These are phyloP conservation scores for Knipowitschia caucasica DNA, from an alignment of 2,797 vertebrate genomes.

Conservation along the genomic window DNA sequence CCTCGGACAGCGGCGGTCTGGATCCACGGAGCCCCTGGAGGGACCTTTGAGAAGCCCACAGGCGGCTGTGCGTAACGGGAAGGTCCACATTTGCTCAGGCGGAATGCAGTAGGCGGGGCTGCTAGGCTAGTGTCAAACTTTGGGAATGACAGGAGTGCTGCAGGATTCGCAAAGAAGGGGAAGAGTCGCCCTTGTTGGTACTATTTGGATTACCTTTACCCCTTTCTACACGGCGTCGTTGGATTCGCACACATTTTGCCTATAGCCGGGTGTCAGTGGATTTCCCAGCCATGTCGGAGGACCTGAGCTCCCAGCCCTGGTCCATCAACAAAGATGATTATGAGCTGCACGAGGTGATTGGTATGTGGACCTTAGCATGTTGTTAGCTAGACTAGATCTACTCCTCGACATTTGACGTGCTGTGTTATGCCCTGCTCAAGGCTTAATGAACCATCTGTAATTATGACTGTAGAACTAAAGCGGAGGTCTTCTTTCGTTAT, in stretches of 20 bases:
- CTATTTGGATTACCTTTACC: conserved; percentile 68
- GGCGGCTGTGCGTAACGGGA: conserved; percentile 60
- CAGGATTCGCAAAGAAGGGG: conserved; percentile 73
- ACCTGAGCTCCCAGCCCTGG: conserved; percentile 92
- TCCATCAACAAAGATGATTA: conserved; percentile 99
- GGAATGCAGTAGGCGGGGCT: conserved; percentile 80
- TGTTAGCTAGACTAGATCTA: conserved; percentile 41
- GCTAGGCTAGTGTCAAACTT: conserved; percentile 85
- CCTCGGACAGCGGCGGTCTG: background rate
- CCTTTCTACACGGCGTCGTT: conserved; percentile 50
- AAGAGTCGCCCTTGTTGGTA: conserved; percentile 66
- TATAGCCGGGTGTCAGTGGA: conserved; percentile 53
- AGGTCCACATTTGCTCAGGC: conserved; percentile 55
- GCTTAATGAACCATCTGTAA: background rate
- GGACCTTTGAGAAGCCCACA: background rate
- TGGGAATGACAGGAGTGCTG: conserved; percentile 83
- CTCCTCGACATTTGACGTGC: conserved; percentile 19
- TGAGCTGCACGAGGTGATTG: conserved; percentile 98
- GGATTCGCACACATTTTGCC: conserved; percentile 44
- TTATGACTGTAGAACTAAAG: conserved; percentile 4
- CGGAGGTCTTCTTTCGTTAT: conserved; percentile 34
- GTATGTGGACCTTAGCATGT: conserved; percentile 70
- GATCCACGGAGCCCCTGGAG: background rate
- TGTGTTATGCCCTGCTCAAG: too few species aligned
- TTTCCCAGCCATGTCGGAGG: conserved; percentile 88